Conservation (phyloP, 2,888 invertebrate genomes). For the Cheilosia urbana region DNA sequence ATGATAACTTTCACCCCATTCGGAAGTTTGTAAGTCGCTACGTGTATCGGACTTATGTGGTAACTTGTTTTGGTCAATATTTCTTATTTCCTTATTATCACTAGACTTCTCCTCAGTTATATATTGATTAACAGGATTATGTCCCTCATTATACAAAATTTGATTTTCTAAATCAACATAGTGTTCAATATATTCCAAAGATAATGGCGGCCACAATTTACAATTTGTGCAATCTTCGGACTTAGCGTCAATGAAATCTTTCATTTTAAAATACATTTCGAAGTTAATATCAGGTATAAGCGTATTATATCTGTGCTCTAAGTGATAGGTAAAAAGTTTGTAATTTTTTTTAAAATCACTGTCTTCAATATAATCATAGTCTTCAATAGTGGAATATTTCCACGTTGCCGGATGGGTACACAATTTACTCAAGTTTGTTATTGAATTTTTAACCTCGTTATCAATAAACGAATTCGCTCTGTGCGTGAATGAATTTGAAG, state of each 20-base stretch:
- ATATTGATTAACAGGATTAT: background rate
- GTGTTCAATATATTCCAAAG: slow-evolving; percentile 79
- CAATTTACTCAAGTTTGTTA: slow-evolving; percentile 11
- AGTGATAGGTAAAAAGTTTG: slow-evolving; percentile 80
- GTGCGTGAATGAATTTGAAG: slow-evolving; percentile 35
- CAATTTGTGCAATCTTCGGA: slow-evolving; percentile 37
- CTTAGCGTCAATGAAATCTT: slow-evolving; percentile 80
- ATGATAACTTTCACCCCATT: background rate
- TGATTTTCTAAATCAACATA: slow-evolving; percentile 81
- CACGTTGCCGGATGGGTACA: slow-evolving; percentile 79
- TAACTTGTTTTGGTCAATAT: background rate
- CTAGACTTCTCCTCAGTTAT: background rate
- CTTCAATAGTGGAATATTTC: slow-evolving; percentile 80
- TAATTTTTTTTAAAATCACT: slow-evolving; percentile 82
- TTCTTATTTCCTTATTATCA: background rate
- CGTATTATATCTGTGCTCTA: slow-evolving; percentile 82
- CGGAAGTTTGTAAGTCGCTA: background rate
- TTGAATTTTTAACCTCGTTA: background rate
- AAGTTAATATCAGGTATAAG: slow-evolving; percentile 81
- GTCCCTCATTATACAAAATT: slow-evolving; percentile 58
- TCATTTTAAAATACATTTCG: slow-evolving; percentile 80
- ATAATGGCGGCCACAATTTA: slow-evolving; percentile 77
- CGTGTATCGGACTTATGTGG: background rate
- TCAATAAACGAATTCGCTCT: background rate
- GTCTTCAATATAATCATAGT: slow-evolving; percentile 80